These are phyloP conservation scores for Heliocidaris erythrogramma DNA, from an alignment of 35 echinoderm and acorn worm genomes.

Conservation along the genomic window DNA sequence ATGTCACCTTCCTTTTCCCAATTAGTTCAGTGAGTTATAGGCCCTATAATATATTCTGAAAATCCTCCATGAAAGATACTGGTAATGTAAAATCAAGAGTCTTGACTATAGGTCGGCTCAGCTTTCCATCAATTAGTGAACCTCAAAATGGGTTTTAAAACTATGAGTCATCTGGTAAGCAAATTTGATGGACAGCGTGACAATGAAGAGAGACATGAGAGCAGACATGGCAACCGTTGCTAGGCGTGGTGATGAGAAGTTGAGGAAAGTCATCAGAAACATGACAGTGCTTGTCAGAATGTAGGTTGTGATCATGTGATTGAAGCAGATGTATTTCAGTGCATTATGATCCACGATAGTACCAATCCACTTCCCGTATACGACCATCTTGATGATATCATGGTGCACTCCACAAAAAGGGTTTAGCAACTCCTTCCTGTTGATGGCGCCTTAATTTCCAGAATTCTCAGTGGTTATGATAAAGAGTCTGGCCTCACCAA, in stretches of 20 bases:
- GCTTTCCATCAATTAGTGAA: slow-evolving; percentile 22
- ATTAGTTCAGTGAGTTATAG: background rate
- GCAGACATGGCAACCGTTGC: slow-evolving; percentile 80
- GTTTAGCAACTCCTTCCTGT: background rate
- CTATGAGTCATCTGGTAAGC: slow-evolving; percentile 87
- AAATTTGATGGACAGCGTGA: slow-evolving; percentile 93
- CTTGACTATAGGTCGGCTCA: background rate
- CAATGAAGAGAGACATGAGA: slow-evolving; percentile 82
- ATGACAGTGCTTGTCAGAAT: slow-evolving; percentile 81
- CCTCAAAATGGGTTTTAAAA: slow-evolving; percentile 89
- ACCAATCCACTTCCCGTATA: slow-evolving; percentile 85
- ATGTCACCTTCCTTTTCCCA: background rate
- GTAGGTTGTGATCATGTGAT: slow-evolving; percentile 96
- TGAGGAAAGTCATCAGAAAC: slow-evolving; percentile 87
- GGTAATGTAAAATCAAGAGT: background rate
- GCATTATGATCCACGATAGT: slow-evolving; percentile 80
- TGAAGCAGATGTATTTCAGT: slow-evolving; percentile 98
- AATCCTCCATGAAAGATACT: background rate
- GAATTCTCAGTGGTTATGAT: too few species aligned
- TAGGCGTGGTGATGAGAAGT: slow-evolving; percentile 77
- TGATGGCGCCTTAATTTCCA: background rate
- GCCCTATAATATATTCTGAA: background rate
- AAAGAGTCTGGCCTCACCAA: background rate
- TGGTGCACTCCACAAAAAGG: background rate
- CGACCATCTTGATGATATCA: slow-evolving; percentile 65